Evolutionary conservation across 2,888 invertebrate genomes (phyloP).

Genomic region (Sinopyrophorus schimmeli): DNA sequence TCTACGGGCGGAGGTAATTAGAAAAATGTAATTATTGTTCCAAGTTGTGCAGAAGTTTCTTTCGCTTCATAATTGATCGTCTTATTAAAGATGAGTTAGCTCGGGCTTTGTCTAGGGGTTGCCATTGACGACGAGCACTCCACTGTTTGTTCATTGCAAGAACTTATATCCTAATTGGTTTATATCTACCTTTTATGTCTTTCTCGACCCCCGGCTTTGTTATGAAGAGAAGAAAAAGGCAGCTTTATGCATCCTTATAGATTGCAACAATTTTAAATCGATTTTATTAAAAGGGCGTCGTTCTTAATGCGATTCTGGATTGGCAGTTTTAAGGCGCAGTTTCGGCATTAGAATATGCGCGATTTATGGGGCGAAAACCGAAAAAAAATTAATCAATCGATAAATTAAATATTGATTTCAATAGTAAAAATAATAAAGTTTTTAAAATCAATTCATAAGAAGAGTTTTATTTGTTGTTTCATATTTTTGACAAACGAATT

Average conservation of each 20-base stretch:
- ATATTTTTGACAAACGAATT: too few relatives aligned
- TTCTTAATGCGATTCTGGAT: slow-evolving; percentile 30
- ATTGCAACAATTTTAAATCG: slow-evolving; percentile 9
- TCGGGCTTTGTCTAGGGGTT: slow-evolving; percentile 52
- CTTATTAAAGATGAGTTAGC: slow-evolving; percentile 58
- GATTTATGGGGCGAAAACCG: too few relatives aligned
- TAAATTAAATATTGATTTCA: too few relatives aligned
- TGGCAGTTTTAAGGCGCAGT: slow-evolving; percentile 36
- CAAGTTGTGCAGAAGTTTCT: slow-evolving; percentile 53
- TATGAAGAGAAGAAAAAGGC: slow-evolving; percentile 3
- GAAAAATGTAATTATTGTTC: slow-evolving; percentile 54
- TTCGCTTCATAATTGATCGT: slow-evolving; percentile 56
- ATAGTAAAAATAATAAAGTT: too few relatives aligned
- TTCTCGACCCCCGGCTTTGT: slow-evolving; percentile 36
- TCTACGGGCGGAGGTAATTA: slow-evolving; percentile 43
- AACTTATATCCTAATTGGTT: slow-evolving; percentile 56
- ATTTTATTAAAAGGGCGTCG: slow-evolving; percentile 16
- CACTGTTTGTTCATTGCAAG: slow-evolving; percentile 53
- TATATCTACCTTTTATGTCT: slow-evolving; percentile 52
- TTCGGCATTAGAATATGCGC: slow-evolving; percentile 40
- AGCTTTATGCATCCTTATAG: too few relatives aligned
- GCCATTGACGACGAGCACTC: slow-evolving; percentile 48
- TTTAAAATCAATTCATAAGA: too few relatives aligned
- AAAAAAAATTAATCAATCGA: too few relatives aligned
- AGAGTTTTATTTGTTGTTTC: too few relatives aligned